These are phyloP conservation scores for Drosophila austrosaltans DNA, from an alignment of 2,888 invertebrate genomes.

Conservation along the genomic window DNA sequence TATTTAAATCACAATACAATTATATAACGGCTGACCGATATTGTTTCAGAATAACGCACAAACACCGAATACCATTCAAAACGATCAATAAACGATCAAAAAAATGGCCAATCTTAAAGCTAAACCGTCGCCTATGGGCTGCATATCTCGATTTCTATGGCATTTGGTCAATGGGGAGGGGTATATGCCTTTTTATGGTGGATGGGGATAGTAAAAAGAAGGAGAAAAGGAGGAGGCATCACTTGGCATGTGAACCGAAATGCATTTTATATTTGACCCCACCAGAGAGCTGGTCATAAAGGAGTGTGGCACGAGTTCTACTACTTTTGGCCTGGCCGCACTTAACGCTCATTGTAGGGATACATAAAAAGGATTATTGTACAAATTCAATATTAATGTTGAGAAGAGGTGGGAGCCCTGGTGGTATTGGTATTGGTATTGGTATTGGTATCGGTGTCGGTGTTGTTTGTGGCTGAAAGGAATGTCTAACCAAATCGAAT, in stretches of 20 bases:
- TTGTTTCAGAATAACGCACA: no score
- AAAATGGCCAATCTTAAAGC: no score
- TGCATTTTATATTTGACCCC: constrained; percentile 49
- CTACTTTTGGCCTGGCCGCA: constrained; percentile 40
- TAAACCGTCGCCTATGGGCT: background rate
- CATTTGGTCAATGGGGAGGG: background rate
- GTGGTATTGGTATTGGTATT: background rate
- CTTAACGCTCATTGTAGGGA: constrained; percentile 71
- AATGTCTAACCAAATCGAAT: constrained; percentile 35
- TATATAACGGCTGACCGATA: no score
- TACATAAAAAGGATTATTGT: constrained; percentile 76
- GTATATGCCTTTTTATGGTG: background rate
- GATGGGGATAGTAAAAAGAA: background rate
- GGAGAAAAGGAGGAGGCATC: background rate
- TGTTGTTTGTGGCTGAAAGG: background rate
- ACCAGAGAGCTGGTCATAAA: constrained; percentile 55
- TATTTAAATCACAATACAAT: no score
- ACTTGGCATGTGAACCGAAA: constrained; percentile 41
- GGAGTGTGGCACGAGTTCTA: constrained; percentile 50
- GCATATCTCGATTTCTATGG: background rate
- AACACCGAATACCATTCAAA: no score
- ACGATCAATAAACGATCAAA: no score
- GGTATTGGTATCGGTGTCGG: background rate
- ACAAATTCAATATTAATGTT: constrained; percentile 78
- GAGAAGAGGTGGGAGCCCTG: constrained; percentile 22